Conservation (phyloP, 1,140 invertebrate species). For the Asobara japonica region DNA sequence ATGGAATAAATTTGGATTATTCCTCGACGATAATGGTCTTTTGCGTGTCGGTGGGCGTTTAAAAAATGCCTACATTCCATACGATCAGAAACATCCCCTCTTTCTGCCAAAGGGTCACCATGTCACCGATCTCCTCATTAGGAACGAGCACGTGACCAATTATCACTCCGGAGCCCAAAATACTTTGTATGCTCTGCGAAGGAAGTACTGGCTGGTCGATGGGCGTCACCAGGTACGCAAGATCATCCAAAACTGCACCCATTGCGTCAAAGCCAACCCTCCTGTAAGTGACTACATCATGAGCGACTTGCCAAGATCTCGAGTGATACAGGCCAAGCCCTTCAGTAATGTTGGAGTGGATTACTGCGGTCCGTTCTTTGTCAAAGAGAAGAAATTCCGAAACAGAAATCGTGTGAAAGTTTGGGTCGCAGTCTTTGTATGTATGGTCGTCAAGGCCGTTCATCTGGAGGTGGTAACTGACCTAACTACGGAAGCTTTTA, state of each 20-base stretch:
- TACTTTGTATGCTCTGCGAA: conserved; percentile 18
- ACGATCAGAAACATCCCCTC: conserved; percentile 24
- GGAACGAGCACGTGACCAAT: conserved; percentile 8
- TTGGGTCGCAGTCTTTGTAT: no score
- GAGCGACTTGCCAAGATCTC: conserved; percentile 42
- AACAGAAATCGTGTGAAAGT: conserved; percentile 38
- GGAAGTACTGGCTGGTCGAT: conserved; percentile 32
- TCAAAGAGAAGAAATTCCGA: conserved; percentile 38
- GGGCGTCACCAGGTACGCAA: conserved; percentile 21
- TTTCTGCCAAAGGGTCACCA: conserved; percentile 33
- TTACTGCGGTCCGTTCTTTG: conserved; percentile 47
- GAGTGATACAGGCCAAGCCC: conserved; percentile 42
- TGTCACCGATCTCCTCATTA: background rate
- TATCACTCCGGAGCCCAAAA: conserved; percentile 21
- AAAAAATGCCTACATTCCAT: background rate
- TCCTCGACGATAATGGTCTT: conserved; percentile 42
- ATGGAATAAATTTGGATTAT: conserved; percentile 27
- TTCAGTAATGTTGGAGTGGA: conserved; percentile 52
- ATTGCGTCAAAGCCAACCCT: conserved; percentile 31
- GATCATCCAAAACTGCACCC: conserved; percentile 30
- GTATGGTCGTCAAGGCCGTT: conserved; percentile 50
- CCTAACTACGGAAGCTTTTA: conserved; percentile 46
- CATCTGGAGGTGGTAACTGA: conserved; percentile 54
- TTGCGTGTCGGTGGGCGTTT: conserved; percentile 47
- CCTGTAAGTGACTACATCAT: conserved; percentile 39